phyloP scores from a whole-genome alignment of 1,140 invertebrate species.

The Drosophila simulans region DNA sequence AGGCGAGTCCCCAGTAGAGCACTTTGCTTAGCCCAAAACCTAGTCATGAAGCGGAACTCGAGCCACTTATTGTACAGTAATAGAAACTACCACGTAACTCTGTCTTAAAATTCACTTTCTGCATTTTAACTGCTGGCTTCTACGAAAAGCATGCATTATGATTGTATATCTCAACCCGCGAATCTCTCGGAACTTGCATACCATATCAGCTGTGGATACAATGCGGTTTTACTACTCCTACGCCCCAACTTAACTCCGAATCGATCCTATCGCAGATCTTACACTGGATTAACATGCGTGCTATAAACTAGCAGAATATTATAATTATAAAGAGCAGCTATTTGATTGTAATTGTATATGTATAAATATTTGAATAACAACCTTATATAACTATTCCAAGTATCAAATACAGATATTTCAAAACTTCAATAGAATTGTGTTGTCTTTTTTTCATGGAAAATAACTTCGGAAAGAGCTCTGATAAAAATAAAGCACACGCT shows the following conservation, averaged over 20 bases:
- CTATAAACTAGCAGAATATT: constrained; percentile 50
- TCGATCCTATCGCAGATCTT: constrained; percentile 24
- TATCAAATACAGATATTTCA: constrained; percentile 78
- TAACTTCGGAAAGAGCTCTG: neutral
- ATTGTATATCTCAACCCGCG: constrained; percentile 20
- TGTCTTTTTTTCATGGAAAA: neutral
- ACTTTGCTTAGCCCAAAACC: constrained; percentile 57
- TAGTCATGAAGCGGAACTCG: constrained; percentile 63
- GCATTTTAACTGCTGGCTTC: constrained; percentile 36
- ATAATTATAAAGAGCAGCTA: constrained; percentile 56
- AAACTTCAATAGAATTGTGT: constrained; percentile 19
- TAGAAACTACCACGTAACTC: constrained; percentile 21
- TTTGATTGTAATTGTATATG: constrained; percentile 80
- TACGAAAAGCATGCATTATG: constrained; percentile 34
- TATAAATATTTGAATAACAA: constrained; percentile 75
- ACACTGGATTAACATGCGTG: constrained; percentile 42
- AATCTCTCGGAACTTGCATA: constrained; percentile 49
- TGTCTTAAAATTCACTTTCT: constrained; percentile 11
- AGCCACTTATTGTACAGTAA: constrained; percentile 67
- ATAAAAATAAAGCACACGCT: constrained; percentile 12
- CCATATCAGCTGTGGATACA: constrained; percentile 37
- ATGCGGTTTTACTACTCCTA: constrained; percentile 29
- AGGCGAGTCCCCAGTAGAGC: constrained; percentile 40
- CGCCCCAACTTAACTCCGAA: constrained; percentile 21
- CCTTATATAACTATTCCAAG: constrained; percentile 78